Evolutionary conservation across 2,888 invertebrate species (phyloP).

Genomic region (Phaonia tiefii): DNA sequence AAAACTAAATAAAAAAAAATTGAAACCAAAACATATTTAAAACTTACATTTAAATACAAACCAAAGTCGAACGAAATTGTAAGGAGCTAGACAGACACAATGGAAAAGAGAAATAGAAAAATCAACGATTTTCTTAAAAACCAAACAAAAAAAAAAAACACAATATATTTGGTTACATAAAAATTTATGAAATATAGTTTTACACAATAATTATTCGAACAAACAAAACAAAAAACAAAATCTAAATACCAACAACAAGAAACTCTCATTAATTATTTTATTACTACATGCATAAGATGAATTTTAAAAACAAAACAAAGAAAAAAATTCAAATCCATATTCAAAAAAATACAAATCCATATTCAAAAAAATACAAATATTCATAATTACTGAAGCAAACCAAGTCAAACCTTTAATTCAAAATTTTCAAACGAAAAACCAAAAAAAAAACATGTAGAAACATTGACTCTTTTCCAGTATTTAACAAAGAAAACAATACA

Average conservation of each 20-base stretch:
- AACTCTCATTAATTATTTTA: slow-evolving; percentile 49
- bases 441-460: slow-evolving; percentile 54
- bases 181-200: slow-evolving; percentile 51
- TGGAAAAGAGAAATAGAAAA: slow-evolving; percentile 22
- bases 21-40: slow-evolving; percentile 50
- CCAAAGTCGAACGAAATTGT: slow-evolving; percentile 62
- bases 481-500: slow-evolving; percentile 27
- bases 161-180: slow-evolving; percentile 58
- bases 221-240: neutral
- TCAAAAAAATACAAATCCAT: slow-evolving; percentile 20
- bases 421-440: slow-evolving; percentile 44
- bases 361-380: too few species aligned
- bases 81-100: slow-evolving; percentile 28
- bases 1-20: slow-evolving; percentile 62
- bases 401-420: slow-evolving; percentile 35
- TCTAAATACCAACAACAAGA: slow-evolving; percentile 36
- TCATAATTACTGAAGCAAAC: too few species aligned
- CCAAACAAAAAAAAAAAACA: slow-evolving; percentile 28
- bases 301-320: slow-evolving; percentile 42
- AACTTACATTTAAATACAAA: slow-evolving; percentile 25
- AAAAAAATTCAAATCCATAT: slow-evolving; percentile 25
- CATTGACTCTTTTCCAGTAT: slow-evolving; percentile 41
- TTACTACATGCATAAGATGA: slow-evolving; percentile 18
- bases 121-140: slow-evolving; percentile 50
- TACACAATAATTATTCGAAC: slow-evolving; percentile 15